Percentiles rank a stretch among this genome's conserved stretches.
phyloP scores from a whole-genome alignment of 2,797 vertebrate genomes.

The Sarcoramphus papa region DNA sequence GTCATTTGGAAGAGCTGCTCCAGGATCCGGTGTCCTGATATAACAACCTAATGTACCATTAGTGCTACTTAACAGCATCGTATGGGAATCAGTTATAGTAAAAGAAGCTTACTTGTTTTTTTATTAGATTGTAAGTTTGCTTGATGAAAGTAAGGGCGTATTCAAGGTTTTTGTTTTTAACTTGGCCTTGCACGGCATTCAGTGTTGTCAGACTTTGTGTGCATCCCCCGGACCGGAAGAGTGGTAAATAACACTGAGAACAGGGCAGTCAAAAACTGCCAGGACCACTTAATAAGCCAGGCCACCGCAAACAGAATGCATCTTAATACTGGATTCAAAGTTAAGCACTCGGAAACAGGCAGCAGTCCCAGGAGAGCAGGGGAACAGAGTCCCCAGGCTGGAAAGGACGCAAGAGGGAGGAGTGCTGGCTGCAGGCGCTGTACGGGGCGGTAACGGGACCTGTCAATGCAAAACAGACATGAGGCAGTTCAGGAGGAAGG shows the following conservation, averaged over 20 bases:
- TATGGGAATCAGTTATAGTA: neutral
- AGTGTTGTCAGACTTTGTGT: neutral
- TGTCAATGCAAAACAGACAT: neutral
- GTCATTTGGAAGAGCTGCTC: neutral
- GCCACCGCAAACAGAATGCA: neutral
- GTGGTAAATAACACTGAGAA: neutral
- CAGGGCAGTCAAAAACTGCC: neutral
- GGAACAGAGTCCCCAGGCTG: neutral
- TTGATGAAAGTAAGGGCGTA: neutral
- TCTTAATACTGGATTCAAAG: neutral
- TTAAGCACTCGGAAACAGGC: neutral
- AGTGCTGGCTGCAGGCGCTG: neutral
- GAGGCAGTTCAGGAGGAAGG: neutral
- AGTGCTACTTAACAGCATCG: neutral
- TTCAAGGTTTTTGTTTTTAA: neutral
- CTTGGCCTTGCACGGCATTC: neutral
- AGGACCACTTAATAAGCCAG: neutral
- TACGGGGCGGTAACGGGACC: fast-evolving
- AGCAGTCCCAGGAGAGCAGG: neutral
- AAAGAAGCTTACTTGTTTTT: neutral
- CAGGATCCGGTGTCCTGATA: neutral
- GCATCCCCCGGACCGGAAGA: neutral
- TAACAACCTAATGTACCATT: neutral
- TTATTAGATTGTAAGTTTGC: neutral
- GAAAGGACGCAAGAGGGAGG: neutral